phyloP scores from a whole-genome alignment of 2,888 invertebrate genomes.

The Pegoplata infirma region DNA sequence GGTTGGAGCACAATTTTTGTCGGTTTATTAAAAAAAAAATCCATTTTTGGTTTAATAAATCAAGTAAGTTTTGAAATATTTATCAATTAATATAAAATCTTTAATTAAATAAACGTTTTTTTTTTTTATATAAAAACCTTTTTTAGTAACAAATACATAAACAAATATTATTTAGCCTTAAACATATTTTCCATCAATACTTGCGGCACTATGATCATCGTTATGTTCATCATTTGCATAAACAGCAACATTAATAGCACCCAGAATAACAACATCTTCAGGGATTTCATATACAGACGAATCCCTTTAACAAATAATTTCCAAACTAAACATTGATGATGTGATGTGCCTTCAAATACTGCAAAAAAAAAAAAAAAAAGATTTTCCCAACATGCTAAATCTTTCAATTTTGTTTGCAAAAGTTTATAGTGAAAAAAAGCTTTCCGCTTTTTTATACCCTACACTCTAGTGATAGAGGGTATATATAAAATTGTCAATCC shows the following conservation, averaged over 20 bases:
- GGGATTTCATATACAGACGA: constrained; percentile 66
- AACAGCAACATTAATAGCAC: constrained; percentile 55
- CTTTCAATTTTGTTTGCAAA: constrained; percentile 16
- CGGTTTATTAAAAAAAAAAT: too few species aligned
- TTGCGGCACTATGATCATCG: neutral
- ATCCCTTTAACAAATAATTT: constrained; percentile 72
- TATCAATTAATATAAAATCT: too few species aligned
- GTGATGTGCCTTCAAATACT: constrained; percentile 11
- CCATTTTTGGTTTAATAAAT: too few species aligned
- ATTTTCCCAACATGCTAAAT: too few species aligned
- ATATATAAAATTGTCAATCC: too few species aligned
- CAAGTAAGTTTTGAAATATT: too few species aligned
- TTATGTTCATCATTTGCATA: constrained; percentile 22
- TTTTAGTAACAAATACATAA: neutral
- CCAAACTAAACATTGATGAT: constrained; percentile 69
- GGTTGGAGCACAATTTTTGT: too few species aligned
- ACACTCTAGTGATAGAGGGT: too few species aligned
- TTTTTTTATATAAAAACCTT: too few species aligned
- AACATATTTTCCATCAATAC: neutral
- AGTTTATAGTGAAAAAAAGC: neutral
- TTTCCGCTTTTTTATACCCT: too few species aligned
- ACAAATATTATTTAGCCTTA: constrained; percentile 8
- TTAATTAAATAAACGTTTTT: too few species aligned
- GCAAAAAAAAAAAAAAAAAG: neutral
- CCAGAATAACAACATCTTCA: constrained; percentile 2